phyloP scores from a whole-genome alignment of 2,113 vertebrate species.

The Python bivittatus region DNA sequence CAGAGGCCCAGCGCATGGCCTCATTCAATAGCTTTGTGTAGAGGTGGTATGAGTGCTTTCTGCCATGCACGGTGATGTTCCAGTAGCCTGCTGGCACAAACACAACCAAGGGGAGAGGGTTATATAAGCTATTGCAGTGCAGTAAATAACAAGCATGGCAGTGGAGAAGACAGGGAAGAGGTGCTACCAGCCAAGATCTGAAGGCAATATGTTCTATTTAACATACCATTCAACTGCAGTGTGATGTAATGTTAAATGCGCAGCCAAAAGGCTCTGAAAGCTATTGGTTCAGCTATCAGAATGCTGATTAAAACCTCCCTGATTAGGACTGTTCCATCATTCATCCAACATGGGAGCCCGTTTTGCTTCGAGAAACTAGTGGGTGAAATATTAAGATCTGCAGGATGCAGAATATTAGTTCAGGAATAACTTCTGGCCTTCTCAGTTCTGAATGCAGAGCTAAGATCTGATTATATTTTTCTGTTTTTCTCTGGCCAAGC shows the following conservation, averaged over 20 bases:
- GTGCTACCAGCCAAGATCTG: background rate
- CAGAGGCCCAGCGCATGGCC: constrained; percentile 89
- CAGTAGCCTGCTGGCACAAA: constrained; percentile 81
- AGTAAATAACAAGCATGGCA: background rate
- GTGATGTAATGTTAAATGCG: background rate
- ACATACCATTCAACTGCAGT: background rate
- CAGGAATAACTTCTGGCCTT: background rate
- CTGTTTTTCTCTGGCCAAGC: background rate
- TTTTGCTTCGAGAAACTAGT: background rate
- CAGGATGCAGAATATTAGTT: background rate
- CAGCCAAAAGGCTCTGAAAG: background rate
- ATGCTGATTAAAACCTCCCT: background rate
- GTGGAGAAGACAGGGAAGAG: background rate
- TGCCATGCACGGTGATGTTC: constrained; percentile 88
- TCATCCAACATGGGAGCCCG: background rate
- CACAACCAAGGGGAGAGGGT: background rate
- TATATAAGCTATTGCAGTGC: background rate
- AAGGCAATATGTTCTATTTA: background rate
- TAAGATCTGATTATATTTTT: background rate
- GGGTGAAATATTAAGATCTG: background rate
- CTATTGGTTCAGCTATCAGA: background rate
- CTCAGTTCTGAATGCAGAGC: background rate
- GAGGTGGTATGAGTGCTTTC: constrained; percentile 88
- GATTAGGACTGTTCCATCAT: background rate
- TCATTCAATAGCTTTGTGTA: constrained; percentile 90